These are phyloP conservation scores for Heteropelma amictum DNA, from an alignment of 2,888 invertebrate species.

Conservation along the genomic window DNA sequence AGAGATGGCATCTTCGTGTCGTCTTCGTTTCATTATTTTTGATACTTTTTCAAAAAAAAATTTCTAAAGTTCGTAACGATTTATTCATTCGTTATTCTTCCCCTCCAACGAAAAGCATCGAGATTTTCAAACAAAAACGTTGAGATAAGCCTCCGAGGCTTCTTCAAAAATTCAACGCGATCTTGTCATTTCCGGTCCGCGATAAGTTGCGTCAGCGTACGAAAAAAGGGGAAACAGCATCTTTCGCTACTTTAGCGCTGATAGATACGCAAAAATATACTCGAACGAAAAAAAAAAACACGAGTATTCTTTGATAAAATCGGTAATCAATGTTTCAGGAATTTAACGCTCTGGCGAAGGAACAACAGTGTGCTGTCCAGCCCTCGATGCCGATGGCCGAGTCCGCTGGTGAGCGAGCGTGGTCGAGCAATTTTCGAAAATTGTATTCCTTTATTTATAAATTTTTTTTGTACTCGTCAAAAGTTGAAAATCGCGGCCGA, in stretches of 20 bases:
- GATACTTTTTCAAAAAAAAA: too few relatives aligned
- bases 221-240: neutral
- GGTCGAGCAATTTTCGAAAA: neutral
- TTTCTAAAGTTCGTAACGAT: too few relatives aligned
- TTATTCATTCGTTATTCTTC: too few relatives aligned
- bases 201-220: neutral
- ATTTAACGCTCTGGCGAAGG: slow-evolving; percentile 82
- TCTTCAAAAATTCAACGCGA: too few relatives aligned
- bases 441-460: neutral
- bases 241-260: neutral
- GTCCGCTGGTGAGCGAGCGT: slow-evolving; percentile 9
- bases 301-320: neutral
- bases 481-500: neutral
- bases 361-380: slow-evolving; percentile 83
- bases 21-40: too few relatives aligned
- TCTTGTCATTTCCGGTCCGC: neutral
- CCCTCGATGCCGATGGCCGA: slow-evolving; percentile 70
- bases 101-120: too few relatives aligned
- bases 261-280: neutral
- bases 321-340: slow-evolving; percentile 78
- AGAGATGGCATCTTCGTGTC: too few relatives aligned
- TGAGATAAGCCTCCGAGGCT: too few relatives aligned
- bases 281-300: neutral
- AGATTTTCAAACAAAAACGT: too few relatives aligned
- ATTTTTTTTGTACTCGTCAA: neutral